Evolutionary conservation across 2,113 vertebrate species (phyloP), one percentile per base, ranked within the genome.

Genomic region (Tragelaphus scriptus): DNA sequence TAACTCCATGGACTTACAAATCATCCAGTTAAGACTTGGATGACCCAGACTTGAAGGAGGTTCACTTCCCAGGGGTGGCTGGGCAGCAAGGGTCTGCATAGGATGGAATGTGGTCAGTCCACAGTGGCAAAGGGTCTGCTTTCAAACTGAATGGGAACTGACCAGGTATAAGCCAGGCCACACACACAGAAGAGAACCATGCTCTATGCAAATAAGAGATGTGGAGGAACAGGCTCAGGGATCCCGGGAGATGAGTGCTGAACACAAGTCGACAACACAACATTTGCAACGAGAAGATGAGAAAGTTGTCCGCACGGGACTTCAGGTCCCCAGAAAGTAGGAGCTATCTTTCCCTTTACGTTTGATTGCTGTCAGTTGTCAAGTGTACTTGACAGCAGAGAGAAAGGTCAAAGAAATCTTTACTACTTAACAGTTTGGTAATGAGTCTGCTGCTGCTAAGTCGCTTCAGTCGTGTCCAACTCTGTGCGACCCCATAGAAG

Each of bases 71-170:
- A 5, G 0, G 9, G 6, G 10, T 5, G 26, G 17, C 28, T 7
- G 32, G 17, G 19, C 11, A 40, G 17, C 1, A 10, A 55, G 10
- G n/a, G 19, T 5, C 28, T 12, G 25, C 26, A 0, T 0, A 2
- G 28, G 75, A 19, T n/a, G 16, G 28, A 40, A 14, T 9, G 4
- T 2, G 21, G 30, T 16, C 16, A 15, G 1, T 6, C 15, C 32
- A 56, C 82, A 49, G 51, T 0, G 49, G 53, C 25, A 7, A 58
- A 2, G 0, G 75, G 9, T 53, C 51, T 49, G 47, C 47, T 28
- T 36, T 44, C 3, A 28, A 92, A 36, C 2, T 1, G 1, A 47
- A 53, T 17, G 15, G 40, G 68, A 68, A 30, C 16, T 7, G 8
- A 19, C 17, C 6, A 2, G 1, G 5, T 11, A 28, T 36, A 11